Conservation (phyloP, 30 jellyfish, hydroid and myxozoan genomes). For the Aurelia sp. region DNA sequence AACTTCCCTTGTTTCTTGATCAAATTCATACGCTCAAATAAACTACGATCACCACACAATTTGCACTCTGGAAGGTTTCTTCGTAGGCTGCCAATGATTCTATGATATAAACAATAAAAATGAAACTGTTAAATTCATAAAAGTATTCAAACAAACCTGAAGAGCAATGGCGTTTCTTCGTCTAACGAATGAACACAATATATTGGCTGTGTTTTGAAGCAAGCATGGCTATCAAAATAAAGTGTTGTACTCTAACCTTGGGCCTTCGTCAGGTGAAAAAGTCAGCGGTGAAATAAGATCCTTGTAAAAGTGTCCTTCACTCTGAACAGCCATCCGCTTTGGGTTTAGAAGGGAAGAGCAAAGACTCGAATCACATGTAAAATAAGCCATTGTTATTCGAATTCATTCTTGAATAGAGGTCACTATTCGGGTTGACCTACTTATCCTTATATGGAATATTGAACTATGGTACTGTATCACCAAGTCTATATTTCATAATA, state of each 20-base stretch:
- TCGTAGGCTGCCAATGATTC: constrained; percentile 16
- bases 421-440: constrained; percentile 68
- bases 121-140: constrained; percentile 9
- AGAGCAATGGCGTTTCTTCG: background rate
- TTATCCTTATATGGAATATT: constrained; percentile 51
- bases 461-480: constrained; percentile 58
- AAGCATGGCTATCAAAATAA: background rate
- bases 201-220: background rate
- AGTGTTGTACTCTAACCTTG: constrained; percentile 75
- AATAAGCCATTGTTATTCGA: constrained; percentile 52
- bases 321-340: constrained; percentile 20
- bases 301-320: constrained; percentile 13
- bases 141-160: background rate
- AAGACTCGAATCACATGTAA: constrained; percentile 55
- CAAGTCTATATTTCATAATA: background rate
- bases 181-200: background rate
- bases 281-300: constrained; percentile 66
- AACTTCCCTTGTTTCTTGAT: background rate
- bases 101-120: constrained; percentile 1
- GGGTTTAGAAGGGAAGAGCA: constrained; percentile 17
- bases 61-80: background rate
- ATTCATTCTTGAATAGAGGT: constrained; percentile 43
- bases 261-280: constrained; percentile 60
- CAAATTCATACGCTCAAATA: background rate
- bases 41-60: background rate